Percentiles rank a stretch among this genome's conserved stretches.
These are phyloP conservation scores for Spilarctia lutea DNA, from an alignment of 2,888 invertebrate species.

Conservation along the genomic window DNA sequence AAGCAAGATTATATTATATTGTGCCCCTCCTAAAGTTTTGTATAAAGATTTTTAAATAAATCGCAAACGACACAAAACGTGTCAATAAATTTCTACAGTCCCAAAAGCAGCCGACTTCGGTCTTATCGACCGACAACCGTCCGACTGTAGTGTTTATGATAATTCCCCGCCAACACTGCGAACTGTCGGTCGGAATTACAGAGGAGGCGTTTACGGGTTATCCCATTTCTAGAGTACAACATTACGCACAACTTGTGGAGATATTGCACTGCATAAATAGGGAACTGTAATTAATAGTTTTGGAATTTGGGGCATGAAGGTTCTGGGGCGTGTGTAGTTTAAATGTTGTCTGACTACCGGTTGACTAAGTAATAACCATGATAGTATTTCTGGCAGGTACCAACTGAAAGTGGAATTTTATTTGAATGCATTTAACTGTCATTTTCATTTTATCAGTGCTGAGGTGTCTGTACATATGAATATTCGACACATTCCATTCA, in stretches of 20 bases:
- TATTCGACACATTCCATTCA: not conserved
- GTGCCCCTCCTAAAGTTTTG: not conserved
- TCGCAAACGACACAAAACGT: constrained; percentile 4
- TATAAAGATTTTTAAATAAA: not conserved
- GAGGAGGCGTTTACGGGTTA: constrained; percentile 57
- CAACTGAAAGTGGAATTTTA: not conserved
- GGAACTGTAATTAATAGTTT: constrained; percentile 17
- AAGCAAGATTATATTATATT: not conserved
- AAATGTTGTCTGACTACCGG: not conserved
- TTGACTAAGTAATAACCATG: constrained; percentile 6
- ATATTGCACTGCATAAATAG: constrained; percentile 9
- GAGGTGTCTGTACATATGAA: not conserved
- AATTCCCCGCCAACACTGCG: constrained; percentile 58
- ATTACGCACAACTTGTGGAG: constrained; percentile 42
- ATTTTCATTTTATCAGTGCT: not conserved
- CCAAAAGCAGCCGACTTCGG: constrained; percentile 31
- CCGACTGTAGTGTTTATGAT: constrained; percentile 65
- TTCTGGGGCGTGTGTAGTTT: constrained; percentile 5
- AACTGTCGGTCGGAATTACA: constrained; percentile 62
- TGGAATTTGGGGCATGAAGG: constrained; percentile 11
- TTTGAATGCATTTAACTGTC: not conserved
- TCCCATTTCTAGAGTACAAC: constrained; percentile 50
- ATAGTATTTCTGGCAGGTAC: not conserved
- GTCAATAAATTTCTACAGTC: constrained; percentile 21
- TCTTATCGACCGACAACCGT: constrained; percentile 57